These are phyloP conservation scores for Psittacula derbiana DNA, from an alignment of 2,797 vertebrate genomes.

Conservation along the genomic window DNA sequence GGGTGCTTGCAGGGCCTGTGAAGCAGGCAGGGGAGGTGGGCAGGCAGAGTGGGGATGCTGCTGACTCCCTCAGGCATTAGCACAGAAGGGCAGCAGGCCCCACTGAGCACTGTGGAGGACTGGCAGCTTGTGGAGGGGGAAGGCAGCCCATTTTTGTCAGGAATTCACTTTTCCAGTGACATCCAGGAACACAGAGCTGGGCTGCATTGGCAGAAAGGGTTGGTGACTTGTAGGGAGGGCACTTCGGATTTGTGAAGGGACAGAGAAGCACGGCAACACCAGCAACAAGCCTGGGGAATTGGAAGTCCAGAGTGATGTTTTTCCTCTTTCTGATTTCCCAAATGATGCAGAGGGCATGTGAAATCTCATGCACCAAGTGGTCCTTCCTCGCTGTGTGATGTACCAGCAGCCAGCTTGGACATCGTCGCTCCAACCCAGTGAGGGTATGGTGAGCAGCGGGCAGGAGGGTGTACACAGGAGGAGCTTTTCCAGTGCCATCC, in stretches of 20 bases:
- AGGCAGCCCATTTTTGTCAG: background rate
- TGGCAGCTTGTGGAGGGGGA: background rate
- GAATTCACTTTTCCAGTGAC: background rate
- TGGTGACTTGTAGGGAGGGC: background rate
- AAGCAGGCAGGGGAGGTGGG: background rate
- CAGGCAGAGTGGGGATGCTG: background rate
- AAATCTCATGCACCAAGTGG: fast-evolving
- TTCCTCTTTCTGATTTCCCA: background rate
- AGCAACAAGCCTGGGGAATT: background rate
- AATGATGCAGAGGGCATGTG: background rate
- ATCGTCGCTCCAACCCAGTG: background rate
- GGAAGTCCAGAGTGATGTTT: fast-evolving
- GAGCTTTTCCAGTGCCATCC: background rate
- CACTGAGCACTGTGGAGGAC: fast-evolving
- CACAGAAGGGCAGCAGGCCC: background rate
- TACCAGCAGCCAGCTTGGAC: background rate
- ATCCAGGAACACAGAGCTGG: background rate
- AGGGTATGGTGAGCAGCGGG: fast-evolving
- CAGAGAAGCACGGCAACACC: background rate
- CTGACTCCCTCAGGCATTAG: background rate
- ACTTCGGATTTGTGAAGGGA: background rate
- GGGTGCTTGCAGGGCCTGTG: background rate
- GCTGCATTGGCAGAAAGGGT: fast-evolving
- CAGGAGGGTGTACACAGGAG: background rate
- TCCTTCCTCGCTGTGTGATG: fast-evolving